Evolutionary conservation across 2,113 vertebrate species (phyloP).

Genomic region (Gobio gobio): DNA sequence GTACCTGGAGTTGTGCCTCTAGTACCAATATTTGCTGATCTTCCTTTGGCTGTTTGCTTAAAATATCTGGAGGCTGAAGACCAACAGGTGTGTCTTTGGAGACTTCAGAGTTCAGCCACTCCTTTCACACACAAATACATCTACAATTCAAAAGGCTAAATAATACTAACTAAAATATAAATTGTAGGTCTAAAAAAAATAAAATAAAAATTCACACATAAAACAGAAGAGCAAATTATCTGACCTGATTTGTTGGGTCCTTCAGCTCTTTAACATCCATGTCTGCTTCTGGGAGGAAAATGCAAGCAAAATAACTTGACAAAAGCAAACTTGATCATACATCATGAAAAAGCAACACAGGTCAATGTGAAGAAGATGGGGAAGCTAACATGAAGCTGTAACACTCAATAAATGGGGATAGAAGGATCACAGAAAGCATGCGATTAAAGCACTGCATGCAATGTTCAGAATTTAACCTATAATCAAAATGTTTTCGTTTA

Average conservation of each 20-base stretch:
- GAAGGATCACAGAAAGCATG: not conserved
- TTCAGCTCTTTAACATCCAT: slow-evolving; percentile 62
- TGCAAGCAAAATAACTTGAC: not conserved
- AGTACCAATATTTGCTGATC: slow-evolving; percentile 82
- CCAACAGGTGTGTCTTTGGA: slow-evolving; percentile 54
- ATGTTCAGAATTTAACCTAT: not conserved
- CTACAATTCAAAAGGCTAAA: slow-evolving; percentile 12
- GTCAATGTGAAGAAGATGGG: not conserved
- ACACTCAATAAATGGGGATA: not conserved
- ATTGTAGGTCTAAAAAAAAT: slow-evolving; percentile 18
- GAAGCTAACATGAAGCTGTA: not conserved
- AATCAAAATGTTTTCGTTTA: not conserved
- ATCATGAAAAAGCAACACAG: not conserved
- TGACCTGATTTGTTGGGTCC: slow-evolving; percentile 70
- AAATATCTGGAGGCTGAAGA: slow-evolving; percentile 67
- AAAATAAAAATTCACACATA: not conserved
- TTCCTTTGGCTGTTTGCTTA: slow-evolving; percentile 82
- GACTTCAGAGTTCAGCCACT: slow-evolving; percentile 68
- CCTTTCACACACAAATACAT: slow-evolving; percentile 60
- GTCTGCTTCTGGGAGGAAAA: slow-evolving; percentile 65
- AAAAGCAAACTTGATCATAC: not conserved
- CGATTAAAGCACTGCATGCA: not conserved
- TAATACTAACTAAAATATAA: not conserved
- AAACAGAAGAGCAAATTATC: slow-evolving; percentile 18
- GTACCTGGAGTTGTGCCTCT: slow-evolving; percentile 85